Percentiles rank a stretch among this genome's conserved stretches.
Evolutionary conservation across 2,797 vertebrate species (phyloP).

Genomic region (Poliocrania exsul): DNA sequence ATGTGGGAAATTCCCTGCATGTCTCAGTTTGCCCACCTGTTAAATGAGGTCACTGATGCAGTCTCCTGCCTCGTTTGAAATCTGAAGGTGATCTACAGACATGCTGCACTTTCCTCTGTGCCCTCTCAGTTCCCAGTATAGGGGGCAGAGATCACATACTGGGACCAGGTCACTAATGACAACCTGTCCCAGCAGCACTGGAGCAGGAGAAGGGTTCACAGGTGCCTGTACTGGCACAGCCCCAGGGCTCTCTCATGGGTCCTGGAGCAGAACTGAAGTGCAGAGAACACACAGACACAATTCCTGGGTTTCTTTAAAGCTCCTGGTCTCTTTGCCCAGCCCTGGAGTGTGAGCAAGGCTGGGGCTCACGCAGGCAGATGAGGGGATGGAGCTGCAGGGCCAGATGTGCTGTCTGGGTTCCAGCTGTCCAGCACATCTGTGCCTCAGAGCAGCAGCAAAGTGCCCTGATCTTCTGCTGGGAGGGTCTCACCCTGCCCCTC

Average conservation of each 20-base stretch:
- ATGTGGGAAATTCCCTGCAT: fast-evolving
- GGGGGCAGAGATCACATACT: background rate
- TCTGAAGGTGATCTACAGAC: background rate
- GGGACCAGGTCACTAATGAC: background rate
- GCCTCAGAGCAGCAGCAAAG: background rate
- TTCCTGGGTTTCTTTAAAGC: background rate
- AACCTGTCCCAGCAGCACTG: background rate
- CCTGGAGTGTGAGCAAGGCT: fast-evolving
- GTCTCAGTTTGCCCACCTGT: background rate
- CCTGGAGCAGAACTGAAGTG: background rate
- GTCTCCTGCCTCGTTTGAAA: background rate
- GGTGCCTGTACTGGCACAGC: background rate
- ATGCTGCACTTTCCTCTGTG: background rate
- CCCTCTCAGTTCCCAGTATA: background rate
- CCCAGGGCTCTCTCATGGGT: background rate
- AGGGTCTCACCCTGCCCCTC: background rate
- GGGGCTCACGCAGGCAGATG: background rate
- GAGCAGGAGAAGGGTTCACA: background rate
- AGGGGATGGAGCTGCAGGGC: background rate
- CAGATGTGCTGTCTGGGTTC: background rate
- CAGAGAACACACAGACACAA: background rate
- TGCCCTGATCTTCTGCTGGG: background rate
- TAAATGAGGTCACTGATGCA: too few relatives aligned
- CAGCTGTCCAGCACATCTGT: background rate
- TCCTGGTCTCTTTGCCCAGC: background rate